A percentile compares a stretch with the other conserved stretches of the same genome.
phyloP scores from a whole-genome alignment of 1,140 invertebrate species.

The Oncopodura yosiiana region DNA sequence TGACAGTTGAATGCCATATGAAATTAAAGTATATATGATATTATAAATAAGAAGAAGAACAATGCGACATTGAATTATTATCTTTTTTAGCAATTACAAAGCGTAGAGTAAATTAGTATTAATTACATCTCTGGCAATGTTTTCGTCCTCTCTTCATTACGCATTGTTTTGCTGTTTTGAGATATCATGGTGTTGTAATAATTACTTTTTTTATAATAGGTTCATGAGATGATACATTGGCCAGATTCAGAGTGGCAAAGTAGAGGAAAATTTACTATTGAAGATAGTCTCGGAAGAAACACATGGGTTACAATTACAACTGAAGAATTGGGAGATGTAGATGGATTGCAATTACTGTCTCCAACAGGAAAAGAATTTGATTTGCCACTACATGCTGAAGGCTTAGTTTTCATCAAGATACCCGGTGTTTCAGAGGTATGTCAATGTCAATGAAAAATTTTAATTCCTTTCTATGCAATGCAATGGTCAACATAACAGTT shows the following conservation, averaged over 20 bases:
- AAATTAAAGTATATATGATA: no score
- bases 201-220: no score
- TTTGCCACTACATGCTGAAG: conserved; percentile 34
- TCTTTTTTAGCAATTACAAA: no score
- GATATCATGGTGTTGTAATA: no score
- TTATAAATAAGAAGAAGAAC: no score
- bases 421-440: conserved; percentile 31
- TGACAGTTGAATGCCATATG: no score
- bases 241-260: conserved; percentile 27
- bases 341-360: conserved; percentile 36
- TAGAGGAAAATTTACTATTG: conserved; percentile 35
- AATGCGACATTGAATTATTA: no score
- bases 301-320: conserved; percentile 36
- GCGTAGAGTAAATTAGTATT: no score
- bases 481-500: background rate
- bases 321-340: conserved; percentile 35
- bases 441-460: background rate
- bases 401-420: conserved; percentile 27
- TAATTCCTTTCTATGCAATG: background rate
- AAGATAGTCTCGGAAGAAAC: conserved; percentile 35
- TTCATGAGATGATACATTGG: conserved; percentile 32
- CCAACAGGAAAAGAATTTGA: conserved; percentile 36
- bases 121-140: no score
- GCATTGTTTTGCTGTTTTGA: no score
- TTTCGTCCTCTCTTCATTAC: no score